A percentile compares a stretch with the other conserved stretches of the same genome.
phyloP scores from a whole-genome alignment of 2,888 invertebrate species.

The Alloplasta piceator region DNA sequence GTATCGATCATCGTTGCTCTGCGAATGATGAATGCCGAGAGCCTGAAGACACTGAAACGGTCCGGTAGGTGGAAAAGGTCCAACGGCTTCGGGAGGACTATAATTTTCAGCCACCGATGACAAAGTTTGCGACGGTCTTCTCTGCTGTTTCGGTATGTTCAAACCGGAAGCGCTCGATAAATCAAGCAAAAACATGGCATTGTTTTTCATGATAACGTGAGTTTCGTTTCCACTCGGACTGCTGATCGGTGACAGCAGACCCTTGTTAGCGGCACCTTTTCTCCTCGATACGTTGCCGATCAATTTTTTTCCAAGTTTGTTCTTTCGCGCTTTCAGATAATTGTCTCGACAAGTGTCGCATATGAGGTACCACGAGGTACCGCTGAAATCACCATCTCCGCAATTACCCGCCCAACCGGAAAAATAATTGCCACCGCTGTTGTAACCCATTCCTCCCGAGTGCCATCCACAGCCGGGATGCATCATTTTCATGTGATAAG shows the following conservation, averaged over 20 bases:
- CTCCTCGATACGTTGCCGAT: conserved; percentile 75
- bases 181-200: conserved; percentile 96
- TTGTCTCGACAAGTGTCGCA: conserved; percentile 96
- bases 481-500: conserved; percentile 94
- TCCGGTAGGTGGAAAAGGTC: conserved; percentile 85
- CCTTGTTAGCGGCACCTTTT: conserved; percentile 71
- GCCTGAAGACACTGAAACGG: conserved; percentile 87
- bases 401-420: conserved; percentile 95
- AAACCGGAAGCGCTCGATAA: conserved; percentile 90
- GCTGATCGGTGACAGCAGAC: conserved; percentile 78
- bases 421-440: conserved; percentile 94
- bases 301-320: conserved; percentile 77
- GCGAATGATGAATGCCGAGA: conserved; percentile 81
- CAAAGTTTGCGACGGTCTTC: conserved; percentile 82
- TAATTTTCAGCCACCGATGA: conserved; percentile 86
- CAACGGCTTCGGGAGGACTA: conserved; percentile 85
- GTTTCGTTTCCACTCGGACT: conserved; percentile 83
- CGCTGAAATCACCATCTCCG: conserved; percentile 92
- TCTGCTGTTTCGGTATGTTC: conserved; percentile 81
- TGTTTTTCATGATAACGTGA: conserved; percentile 93
- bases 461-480: conserved; percentile 96
- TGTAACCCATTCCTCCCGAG: conserved; percentile 95
- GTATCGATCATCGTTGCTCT: conserved; percentile 78
- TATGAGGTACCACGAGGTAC: conserved; percentile 95
- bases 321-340: conserved; percentile 84